Evolutionary conservation across 2,797 vertebrate species (phyloP), one percentile per base, ranked within the genome.

Genomic region (Gallinago stenura): DNA sequence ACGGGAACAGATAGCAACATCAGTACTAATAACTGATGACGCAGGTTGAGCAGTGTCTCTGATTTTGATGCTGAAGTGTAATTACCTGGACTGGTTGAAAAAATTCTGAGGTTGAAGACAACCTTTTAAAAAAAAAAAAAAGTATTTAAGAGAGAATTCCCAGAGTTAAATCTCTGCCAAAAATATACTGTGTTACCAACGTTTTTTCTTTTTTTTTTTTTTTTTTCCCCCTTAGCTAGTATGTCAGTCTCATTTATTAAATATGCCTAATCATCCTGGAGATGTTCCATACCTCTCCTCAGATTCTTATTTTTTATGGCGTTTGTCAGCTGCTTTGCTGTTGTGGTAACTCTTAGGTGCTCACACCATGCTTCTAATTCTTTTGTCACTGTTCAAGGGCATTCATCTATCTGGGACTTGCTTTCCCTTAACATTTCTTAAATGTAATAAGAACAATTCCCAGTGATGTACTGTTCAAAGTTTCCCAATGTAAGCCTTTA

Each of bases 381-480:
- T 39, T 82, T 65, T 83, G 86, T 82, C 80, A 37, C 84, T 84
- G 58, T 90, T 77, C 94, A 82, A 92, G 83, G 75, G 30, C 73
- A 45, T 79, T 69, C 13, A 18, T 79, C 39, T 82, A 1, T 24
- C 83, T 56, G 35, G 33, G 77, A n/a, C 68, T 56, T 28, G 31
- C n/a, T 30, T 50, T 91, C 71, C 35, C 33, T 73, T 64, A 21
- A 39, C 1, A 2, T 46, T 88, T 75, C 50, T 86, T 85, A 82
- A 54, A 15, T 87, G 37, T 12, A 35, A n/a, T 31, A 75, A 45
- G 62, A 87, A 25, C 31, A 41, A 4, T 37, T 61, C 66, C 76
- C 8, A 31, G 22, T 45, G 80, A 89, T 37, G 31, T 8, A 41
- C 37, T 48, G 22, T 53, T 82, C 50, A 28, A 50, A 11, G 24